A percentile compares a stretch with the other conserved stretches of the same genome.
phyloP scores from a whole-genome alignment of 2,797 vertebrate genomes.

The Emydoidea blandingii region DNA sequence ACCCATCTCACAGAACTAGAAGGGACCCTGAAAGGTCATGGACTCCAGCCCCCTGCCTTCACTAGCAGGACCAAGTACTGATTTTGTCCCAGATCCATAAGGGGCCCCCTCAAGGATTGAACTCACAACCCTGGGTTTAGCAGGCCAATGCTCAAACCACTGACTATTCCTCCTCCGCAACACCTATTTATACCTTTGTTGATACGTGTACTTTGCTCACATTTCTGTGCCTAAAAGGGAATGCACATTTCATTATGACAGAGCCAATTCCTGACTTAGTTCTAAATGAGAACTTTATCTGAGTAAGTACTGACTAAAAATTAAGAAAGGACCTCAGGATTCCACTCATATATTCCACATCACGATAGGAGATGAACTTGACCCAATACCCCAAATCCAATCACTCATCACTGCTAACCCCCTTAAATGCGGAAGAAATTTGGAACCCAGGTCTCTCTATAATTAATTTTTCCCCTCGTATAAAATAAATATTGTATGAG shows the following conservation, averaged over 20 bases:
- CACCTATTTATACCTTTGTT: not conserved
- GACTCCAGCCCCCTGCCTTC: too few relatives aligned
- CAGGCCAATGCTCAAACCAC: too few relatives aligned
- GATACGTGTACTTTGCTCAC: fast-evolving
- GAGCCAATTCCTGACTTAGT: not conserved
- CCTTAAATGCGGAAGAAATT: not conserved
- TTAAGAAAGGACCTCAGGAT: not conserved
- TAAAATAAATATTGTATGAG: not conserved
- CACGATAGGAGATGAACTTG: not conserved
- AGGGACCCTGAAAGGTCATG: too few relatives aligned
- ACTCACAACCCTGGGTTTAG: too few relatives aligned
- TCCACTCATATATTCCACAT: not conserved
- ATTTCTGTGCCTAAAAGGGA: not conserved
- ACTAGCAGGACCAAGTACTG: too few relatives aligned
- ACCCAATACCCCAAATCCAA: not conserved
- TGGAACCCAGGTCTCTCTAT: not conserved
- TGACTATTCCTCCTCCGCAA: too few relatives aligned
- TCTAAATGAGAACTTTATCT: slow-evolving; percentile 16
- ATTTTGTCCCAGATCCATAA: too few relatives aligned
- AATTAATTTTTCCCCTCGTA: not conserved
- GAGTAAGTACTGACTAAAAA: not conserved
- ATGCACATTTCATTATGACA: slow-evolving; percentile 4
- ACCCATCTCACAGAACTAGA: too few relatives aligned
- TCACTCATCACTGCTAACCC: not conserved
- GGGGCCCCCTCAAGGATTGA: too few relatives aligned